Evolutionary conservation across 2,888 invertebrate genomes (phyloP), one percentile per base, ranked within the genome.

Genomic region (Nemurella pictetii): DNA sequence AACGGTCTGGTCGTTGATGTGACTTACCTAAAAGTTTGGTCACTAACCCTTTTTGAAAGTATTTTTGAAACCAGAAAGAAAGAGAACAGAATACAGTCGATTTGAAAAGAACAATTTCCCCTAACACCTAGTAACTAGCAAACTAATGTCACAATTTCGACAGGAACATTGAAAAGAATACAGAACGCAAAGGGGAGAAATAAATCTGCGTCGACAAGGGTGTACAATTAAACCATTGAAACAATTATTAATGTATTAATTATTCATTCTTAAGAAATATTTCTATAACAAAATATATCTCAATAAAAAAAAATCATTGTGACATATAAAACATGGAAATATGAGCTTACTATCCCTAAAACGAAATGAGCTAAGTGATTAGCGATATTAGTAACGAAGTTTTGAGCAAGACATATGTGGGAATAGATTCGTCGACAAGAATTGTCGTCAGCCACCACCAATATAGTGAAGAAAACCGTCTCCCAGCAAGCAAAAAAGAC

Each of bases 31-130:
- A 78, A 82, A 55, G 82, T 55, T 26, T 36, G 82, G 26, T 78
- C 78, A 78, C 72, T 82, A 82, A 82, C 82, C 85, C 85, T 84
- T 84, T 84, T 85, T 84, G 83, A 84, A 84, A 82, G 84, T 84
- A 55, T 82, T 82, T 84, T 83, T 84, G 84, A 78, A 84, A 85
- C 84, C 75, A 85, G 85, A 85, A 84, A 84, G 81, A 82, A 82
- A 82, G 35, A 81, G 80, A 82, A 82, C 82, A 82, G 82, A 82
- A 29, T 36, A n/a, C 28, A 82, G 82, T 82, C 75, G 26, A 12
- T 75, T 80, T 30, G 26, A 80, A 25, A n/a, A 35, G 32, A 80
- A 80, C 29, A 30, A 35, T 80, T 55, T 55, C 55, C 55, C 9
- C 9, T 20, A 12, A 55, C 55, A 55, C 12, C 20, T 55, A 55